Evolutionary conservation across 2,888 invertebrate species (phyloP).

Genomic region (Agriotes lineatus): DNA sequence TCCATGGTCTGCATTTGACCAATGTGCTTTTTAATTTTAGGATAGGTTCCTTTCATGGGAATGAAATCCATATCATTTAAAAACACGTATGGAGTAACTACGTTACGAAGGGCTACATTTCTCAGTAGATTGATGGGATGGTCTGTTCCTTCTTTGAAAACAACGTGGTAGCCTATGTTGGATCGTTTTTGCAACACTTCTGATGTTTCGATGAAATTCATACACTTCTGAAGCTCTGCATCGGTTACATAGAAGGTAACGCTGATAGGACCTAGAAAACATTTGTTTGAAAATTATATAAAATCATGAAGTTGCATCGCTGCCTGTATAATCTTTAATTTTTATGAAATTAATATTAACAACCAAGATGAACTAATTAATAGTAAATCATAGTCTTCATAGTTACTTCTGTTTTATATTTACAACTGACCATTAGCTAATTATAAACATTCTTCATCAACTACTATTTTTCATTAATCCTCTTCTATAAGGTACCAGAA

Average conservation of each 20-base stretch:
- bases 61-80: slow-evolving; percentile 92
- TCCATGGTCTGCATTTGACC: slow-evolving; percentile 52
- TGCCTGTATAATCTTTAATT: no score
- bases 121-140: slow-evolving; percentile 92
- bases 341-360: no score
- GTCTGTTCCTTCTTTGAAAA: slow-evolving; percentile 89
- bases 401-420: no score
- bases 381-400: no score
- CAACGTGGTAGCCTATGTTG: slow-evolving; percentile 91
- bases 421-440: no score
- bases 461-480: no score
- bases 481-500: no score
- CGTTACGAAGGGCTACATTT: slow-evolving; percentile 86
- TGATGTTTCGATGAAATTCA: slow-evolving; percentile 81
- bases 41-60: slow-evolving; percentile 85
- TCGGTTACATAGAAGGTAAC: slow-evolving; percentile 90
- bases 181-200: slow-evolving; percentile 77
- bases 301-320: no score
- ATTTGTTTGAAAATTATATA: no score
- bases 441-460: no score
- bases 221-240: slow-evolving; percentile 84
- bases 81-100: slow-evolving; percentile 86
- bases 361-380: no score
- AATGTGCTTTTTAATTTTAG: slow-evolving; percentile 74
- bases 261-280: slow-evolving; percentile 88